Conservation (phyloP, 1,140 invertebrate genomes). For the Araneus ventricosus region DNA sequence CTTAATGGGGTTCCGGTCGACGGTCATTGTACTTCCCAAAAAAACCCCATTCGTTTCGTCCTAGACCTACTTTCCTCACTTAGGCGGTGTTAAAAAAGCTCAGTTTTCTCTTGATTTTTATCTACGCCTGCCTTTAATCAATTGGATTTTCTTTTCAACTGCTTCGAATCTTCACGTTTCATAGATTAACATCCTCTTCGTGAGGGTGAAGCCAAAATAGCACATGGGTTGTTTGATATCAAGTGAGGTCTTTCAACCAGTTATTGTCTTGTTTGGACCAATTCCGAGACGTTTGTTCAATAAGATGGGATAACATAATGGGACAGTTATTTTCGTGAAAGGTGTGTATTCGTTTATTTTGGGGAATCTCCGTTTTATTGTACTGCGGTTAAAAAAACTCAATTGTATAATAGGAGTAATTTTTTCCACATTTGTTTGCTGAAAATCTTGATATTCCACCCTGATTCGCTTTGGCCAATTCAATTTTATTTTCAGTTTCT, state of each 20-base stretch:
- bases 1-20: conserved; percentile 34
- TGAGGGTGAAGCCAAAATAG: conserved; percentile 4
- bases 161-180: not conserved
- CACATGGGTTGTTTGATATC: not conserved
- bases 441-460: no score
- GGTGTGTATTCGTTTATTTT: not conserved
- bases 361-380: not conserved
- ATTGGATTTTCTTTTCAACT: conserved; percentile 19
- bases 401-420: no score
- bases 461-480: no score
- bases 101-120: conserved; percentile 49
- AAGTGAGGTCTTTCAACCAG: conserved; percentile 18
- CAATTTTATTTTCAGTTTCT: no score
- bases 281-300: not conserved
- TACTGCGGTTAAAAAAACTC: no score
- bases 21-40: conserved; percentile 34
- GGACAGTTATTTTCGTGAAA: not conserved
- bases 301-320: not conserved
- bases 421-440: no score
- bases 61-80: conserved; percentile 38
- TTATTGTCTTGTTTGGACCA: not conserved
- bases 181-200: not conserved
- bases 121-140: conserved; percentile 31
- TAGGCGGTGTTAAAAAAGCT: not conserved
- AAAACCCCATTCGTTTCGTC: not conserved